A percentile compares a stretch with the other conserved stretches of the same genome.
phyloP scores from a whole-genome alignment of 1,140 invertebrate species.

The Pteromalus puparum region DNA sequence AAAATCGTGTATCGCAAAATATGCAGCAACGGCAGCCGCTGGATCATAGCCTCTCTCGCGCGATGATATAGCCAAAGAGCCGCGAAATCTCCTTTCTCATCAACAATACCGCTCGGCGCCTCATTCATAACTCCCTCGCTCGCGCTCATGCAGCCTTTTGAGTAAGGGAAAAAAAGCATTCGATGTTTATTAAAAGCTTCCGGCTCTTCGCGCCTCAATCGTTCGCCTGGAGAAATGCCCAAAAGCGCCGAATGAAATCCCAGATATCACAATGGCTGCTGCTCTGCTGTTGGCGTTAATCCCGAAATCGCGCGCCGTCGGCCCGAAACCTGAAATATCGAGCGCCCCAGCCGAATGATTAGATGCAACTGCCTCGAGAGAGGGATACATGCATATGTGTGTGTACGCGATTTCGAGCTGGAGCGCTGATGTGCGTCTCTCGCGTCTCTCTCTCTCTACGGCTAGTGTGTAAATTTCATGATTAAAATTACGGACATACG shows the following conservation, averaged over 20 bases:
- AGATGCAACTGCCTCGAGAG: constrained; percentile 22
- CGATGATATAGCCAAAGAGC: neutral
- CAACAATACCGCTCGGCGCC: constrained; percentile 2
- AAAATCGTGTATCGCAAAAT: constrained; percentile 21
- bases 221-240: neutral
- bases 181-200: constrained; percentile 40
- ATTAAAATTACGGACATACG: neutral
- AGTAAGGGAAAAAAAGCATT: neutral
- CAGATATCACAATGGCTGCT: constrained; percentile 25
- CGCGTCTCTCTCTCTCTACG: neutral
- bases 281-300: constrained; percentile 26
- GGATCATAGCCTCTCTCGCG: neutral
- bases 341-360: constrained; percentile 38
- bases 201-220: constrained; percentile 18
- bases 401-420: neutral
- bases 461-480: neutral
- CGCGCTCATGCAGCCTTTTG: neutral
- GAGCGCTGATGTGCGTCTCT: neutral
- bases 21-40: neutral
- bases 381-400: neutral
- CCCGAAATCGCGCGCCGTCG: constrained; percentile 30
- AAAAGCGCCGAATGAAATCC: constrained; percentile 32
- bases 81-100: constrained; percentile 32
- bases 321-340: constrained; percentile 17
- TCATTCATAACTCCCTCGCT: neutral